Base-by-base conservation (phyloP, 2,797 vertebrate genomes). In the Sarcoramphus papa region DNA sequence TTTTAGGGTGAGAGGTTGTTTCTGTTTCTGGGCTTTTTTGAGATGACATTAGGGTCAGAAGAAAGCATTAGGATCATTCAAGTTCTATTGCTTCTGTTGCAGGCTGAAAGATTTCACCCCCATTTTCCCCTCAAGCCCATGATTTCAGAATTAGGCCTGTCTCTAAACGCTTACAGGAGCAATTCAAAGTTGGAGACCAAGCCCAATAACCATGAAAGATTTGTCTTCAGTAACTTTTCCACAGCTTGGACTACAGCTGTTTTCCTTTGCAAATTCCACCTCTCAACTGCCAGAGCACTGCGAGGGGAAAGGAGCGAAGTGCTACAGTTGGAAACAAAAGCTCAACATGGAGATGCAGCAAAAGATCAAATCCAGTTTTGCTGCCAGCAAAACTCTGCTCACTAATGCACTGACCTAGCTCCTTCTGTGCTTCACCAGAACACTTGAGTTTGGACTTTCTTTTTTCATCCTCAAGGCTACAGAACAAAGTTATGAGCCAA, bases 191-290 rank as follows among this genome's bases (percentile, higher is more conserved):
- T 90, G 48, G 35, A 88, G 67, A 84, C 45, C 63, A 77, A 85
- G 74, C 60, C 67, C 10, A 92, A 41, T 24, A 90, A 76, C 30
- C 79, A 70, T 25, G 12, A 91, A 78, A 56, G 63, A 85, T 70
- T 68, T 78, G 35, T 12, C 57, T 67, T 70, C 51, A n/a, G 27
- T 68, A 77, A 78, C 67, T 92, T 94, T 90, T 81, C 82, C 74
- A 87, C 27, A 88, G 75, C 51, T 77, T 69, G 11, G 92, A 75
- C 76, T 91, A 62, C 88, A 88, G 81, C 60, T 90, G 48, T 81
- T 93, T 93, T 92, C 85, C 85, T 93, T 86, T 79, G 60, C 40
- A 75, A 93, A 80, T 95, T 94, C 88, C 83, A 91, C 47, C 54
- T 92, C 89, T 45, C 77, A 41, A 31, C 22, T 53, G 77, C 65